Percentiles rank a stretch among this genome's conserved stretches.
Conservation (phyloP, 2,797 vertebrate genomes). For the Falco novaeseelandiae region DNA sequence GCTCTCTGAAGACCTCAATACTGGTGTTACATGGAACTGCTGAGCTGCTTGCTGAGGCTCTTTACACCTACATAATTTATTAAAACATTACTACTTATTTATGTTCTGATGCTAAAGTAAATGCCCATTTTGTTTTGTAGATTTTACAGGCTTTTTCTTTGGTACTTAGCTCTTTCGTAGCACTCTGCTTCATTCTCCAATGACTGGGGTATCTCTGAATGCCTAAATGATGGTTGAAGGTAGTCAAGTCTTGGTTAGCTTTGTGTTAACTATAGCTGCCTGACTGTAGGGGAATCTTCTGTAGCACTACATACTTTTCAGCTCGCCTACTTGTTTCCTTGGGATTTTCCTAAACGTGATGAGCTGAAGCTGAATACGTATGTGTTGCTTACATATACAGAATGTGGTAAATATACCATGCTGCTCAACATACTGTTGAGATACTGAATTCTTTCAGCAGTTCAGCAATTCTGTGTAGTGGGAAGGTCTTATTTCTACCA, state of each 20-base stretch:
- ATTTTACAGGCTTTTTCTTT: conserved; percentile 50
- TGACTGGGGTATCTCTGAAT: background rate
- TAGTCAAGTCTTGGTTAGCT: background rate
- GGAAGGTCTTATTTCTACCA: background rate
- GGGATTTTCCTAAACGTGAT: background rate
- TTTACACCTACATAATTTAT: conserved; percentile 65
- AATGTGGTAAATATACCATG: background rate
- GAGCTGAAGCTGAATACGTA: background rate
- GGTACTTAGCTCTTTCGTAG: conserved; percentile 4
- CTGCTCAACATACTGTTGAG: background rate
- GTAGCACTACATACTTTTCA: background rate
- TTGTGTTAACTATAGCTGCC: background rate
- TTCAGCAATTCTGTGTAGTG: background rate
- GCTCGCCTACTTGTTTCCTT: background rate
- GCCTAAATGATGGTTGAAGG: background rate
- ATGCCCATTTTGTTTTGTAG: conserved; percentile 66
- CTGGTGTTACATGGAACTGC: conserved; percentile 39
- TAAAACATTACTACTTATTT: conserved; percentile 69
- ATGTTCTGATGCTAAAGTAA: conserved; percentile 67
- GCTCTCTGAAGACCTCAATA: conserved; percentile 59
- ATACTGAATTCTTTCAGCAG: background rate
- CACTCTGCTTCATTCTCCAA: background rate
- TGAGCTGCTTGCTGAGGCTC: conserved; percentile 46
- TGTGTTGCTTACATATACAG: background rate
- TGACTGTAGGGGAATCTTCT: background rate